These are phyloP conservation scores for Drosophila siamana DNA, from an alignment of 2,888 invertebrate genomes.

Conservation along the genomic window DNA sequence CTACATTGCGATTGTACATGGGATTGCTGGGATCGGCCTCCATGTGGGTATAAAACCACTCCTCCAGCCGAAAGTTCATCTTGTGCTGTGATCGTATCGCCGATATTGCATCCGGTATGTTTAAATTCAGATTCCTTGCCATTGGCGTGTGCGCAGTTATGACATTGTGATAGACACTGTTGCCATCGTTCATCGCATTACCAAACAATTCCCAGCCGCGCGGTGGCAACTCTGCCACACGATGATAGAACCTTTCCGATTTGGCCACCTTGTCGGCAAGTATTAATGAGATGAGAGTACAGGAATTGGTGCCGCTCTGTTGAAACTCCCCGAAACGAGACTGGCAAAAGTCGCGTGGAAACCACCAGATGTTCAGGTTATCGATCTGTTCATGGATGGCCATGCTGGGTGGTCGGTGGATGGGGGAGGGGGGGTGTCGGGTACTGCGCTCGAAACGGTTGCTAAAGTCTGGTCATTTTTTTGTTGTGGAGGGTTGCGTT, in stretches of 20 bases:
- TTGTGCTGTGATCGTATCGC: slow-evolving; percentile 83
- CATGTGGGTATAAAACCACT: slow-evolving; percentile 83
- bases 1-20: slow-evolving; percentile 71
- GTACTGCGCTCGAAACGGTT: slow-evolving; percentile 39
- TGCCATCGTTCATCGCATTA: slow-evolving; percentile 87
- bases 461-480: slow-evolving; percentile 31
- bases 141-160: slow-evolving; percentile 82
- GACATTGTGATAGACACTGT: slow-evolving; percentile 86
- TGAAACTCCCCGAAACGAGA: slow-evolving; percentile 86
- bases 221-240: slow-evolving; percentile 68
- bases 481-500: background rate
- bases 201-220: slow-evolving; percentile 86
- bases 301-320: slow-evolving; percentile 87
- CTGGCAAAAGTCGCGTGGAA: slow-evolving; percentile 87
- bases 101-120: slow-evolving; percentile 86
- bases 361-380: slow-evolving; percentile 86
- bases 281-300: slow-evolving; percentile 88
- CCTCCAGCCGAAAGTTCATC: slow-evolving; percentile 75
- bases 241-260: slow-evolving; percentile 63
- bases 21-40: slow-evolving; percentile 73
- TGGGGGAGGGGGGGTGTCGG: background rate
- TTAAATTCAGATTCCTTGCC: slow-evolving; percentile 86
- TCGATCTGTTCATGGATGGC: slow-evolving; percentile 78
- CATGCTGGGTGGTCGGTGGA: slow-evolving; percentile 53
- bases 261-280: slow-evolving; percentile 86